phyloP scores from a whole-genome alignment of 2,797 vertebrate genomes.

The Danio aesculapii region DNA sequence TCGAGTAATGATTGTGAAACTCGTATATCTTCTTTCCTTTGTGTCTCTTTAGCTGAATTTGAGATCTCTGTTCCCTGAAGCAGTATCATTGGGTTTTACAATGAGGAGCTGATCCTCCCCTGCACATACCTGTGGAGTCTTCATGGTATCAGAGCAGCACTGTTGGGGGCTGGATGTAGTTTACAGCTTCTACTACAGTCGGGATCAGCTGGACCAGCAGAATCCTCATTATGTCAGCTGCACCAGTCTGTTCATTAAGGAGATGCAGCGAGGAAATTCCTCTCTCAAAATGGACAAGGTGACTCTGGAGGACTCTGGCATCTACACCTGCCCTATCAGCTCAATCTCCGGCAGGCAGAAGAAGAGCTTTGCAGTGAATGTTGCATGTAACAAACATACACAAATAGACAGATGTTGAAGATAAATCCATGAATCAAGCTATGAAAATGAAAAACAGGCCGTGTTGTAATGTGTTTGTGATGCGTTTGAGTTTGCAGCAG shows the following conservation, averaged over 20 bases:
- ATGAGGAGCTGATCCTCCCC: slow-evolving; percentile 40
- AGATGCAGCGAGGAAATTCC: slow-evolving; percentile 73
- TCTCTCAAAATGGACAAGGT: slow-evolving; percentile 71
- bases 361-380: slow-evolving; percentile 55
- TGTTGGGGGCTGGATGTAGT: slow-evolving; percentile 66
- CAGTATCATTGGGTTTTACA: slow-evolving; percentile 37
- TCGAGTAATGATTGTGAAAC: background rate
- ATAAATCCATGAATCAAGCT: background rate
- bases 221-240: slow-evolving; percentile 62
- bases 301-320: slow-evolving; percentile 64
- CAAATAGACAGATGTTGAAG: background rate
- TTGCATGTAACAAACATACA: slow-evolving; percentile 52
- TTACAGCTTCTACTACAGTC: slow-evolving; percentile 69
- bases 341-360: slow-evolving; percentile 63
- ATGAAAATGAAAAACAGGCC: no score
- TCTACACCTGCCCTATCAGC: slow-evolving; percentile 73
- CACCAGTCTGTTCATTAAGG: slow-evolving; percentile 69
- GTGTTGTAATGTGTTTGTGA: no score
- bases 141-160: slow-evolving; percentile 44
- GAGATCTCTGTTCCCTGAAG: slow-evolving; percentile 56
- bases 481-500: no score
- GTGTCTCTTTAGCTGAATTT: slow-evolving; percentile 51
- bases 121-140: slow-evolving; percentile 60
- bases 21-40: background rate
- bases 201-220: slow-evolving; percentile 69